Base-by-base conservation (phyloP, 2,113 vertebrate species). In the Syngnathoides biaculeatus region DNA sequence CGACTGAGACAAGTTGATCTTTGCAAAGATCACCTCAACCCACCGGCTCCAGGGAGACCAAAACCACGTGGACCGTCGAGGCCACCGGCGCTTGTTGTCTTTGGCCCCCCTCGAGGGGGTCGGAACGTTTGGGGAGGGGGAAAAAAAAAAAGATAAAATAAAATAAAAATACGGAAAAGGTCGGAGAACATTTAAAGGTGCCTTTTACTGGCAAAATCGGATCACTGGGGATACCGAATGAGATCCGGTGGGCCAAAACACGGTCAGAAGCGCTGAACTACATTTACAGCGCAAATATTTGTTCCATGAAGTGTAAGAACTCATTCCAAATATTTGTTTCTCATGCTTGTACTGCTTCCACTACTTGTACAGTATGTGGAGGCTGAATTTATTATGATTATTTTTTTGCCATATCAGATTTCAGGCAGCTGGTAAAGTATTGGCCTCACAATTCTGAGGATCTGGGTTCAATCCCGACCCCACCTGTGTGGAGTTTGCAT, bases 1-100 rank as follows among this genome's bases (percentile, higher is more conserved):
- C 78, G 72, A 47, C 87, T 88, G 83, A 84, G 86, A 89, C 89
- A 83, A 87, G 83, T 66, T 86, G 82, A 88, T 87, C 89, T 91
- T 89, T 90, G 70, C 64, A 89, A 91, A 91, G 89, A 88, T 91
- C 89, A 89, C 59, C 58, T 67, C 24, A 35, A 78, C 80, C 81
- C 81, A 78, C 73, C 67, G 75, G 78, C 76, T 84, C 72, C n/a
- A 9, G 50, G 42, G 30, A 38, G 17, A 30, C 26, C 26, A 48
- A 19, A 27, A 27, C 24, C 20, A n/a, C 20, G 27, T n/a, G 20
- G 45, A 30, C 45, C 39, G n/a, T 53, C 8, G 2, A 9, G 14
- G 24, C 48, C 39, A 50, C 48, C 22, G 26, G 26, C 24, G 35
- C 17, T 45, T 45, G 40, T 20, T 22, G 14, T n/a, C 35, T 61